Percentiles rank a stretch among this genome's conserved stretches.
Evolutionary conservation across 2,888 invertebrate genomes (phyloP).

Genomic region (Scaptomyza parva): DNA sequence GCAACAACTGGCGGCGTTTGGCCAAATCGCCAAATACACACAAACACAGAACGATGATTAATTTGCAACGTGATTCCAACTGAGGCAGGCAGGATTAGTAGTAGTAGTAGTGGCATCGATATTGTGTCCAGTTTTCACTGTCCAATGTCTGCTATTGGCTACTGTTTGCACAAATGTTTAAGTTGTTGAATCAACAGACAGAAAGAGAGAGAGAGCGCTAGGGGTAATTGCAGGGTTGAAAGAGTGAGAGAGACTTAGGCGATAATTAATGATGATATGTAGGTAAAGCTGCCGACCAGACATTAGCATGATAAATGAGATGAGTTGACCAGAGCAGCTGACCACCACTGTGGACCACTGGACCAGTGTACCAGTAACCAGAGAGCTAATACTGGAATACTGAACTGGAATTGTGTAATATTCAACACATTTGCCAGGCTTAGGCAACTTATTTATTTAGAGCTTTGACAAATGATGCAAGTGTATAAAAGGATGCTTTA

Average conservation of each 20-base stretch:
- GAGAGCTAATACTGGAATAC: slow-evolving; percentile 51
- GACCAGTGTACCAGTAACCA: slow-evolving; percentile 28
- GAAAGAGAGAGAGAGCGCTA: slow-evolving; percentile 10
- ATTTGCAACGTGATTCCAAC: slow-evolving; percentile 59
- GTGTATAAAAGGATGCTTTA: slow-evolving; percentile 9
- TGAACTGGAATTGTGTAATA: slow-evolving; percentile 62
- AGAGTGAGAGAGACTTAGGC: slow-evolving; percentile 15
- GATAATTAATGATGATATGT: slow-evolving; percentile 71
- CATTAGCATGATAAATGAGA: slow-evolving; percentile 76
- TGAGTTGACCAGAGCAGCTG: slow-evolving; percentile 33
- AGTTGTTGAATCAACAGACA: slow-evolving; percentile 74
- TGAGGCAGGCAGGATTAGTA: slow-evolving; percentile 59
- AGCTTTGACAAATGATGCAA: slow-evolving; percentile 22
- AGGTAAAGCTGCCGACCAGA: slow-evolving; percentile 39
- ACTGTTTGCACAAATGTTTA: slow-evolving; percentile 68
- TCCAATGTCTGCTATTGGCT: slow-evolving; percentile 33
- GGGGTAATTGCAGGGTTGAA: not conserved
- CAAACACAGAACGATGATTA: slow-evolving; percentile 60
- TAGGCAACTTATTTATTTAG: slow-evolving; percentile 3
- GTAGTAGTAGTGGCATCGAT: slow-evolving; percentile 40
- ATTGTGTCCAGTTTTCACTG: slow-evolving; percentile 24
- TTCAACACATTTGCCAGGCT: slow-evolving; percentile 35
- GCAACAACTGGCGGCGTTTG: slow-evolving; percentile 37
- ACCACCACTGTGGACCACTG: too few relatives aligned
- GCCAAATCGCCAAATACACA: slow-evolving; percentile 22